Base-by-base conservation (phyloP, 92 coral and sea anemone genomes). In the Epizoanthus illoricatus region DNA sequence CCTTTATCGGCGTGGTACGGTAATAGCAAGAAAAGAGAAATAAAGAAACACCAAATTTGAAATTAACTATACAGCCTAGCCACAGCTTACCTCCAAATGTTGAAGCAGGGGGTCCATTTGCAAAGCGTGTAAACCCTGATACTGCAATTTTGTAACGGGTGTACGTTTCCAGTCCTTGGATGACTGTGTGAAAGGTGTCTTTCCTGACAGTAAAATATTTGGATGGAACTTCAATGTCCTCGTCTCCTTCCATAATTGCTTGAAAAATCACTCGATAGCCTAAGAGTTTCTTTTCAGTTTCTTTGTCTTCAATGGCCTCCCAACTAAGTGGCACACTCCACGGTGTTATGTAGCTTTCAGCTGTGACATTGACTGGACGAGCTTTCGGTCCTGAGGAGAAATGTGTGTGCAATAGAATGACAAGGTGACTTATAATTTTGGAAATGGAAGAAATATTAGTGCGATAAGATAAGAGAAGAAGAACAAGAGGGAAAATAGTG, bases 261-360 rank as follows among this genome's bases (percentile, higher is more conserved):
- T 78, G 76, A 79, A 87, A 94, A 13, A 86, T 55, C 10, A 94
- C 87, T 12, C 89, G 84, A 72, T 94, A 94, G 1, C 98, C 98
- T 76, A 86, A 41, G 41, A 91, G 20, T 59, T 85, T 85, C 33
- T 81, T 84, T 20, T 72, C 75, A 17, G 81, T 85, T 21, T 71
- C 65, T 28, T 74, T 64, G 70, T 86, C 92, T 11, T 80, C 62
- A 20, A 94, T 84, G 4, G 92, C 85, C n/a, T 76, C 60, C 98
- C 98, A 94, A 2, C 59, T 72, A 13, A 94, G 74, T 11, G 60
- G 73, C 0, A 94, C 66, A 11, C 93, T 72, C 65, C 90, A 63
- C 3, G 93, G 90, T 0, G 93, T 74, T 4, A 91, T 78, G 78
- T 84, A 84, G 80, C 87, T 92, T 17, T 64, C 75, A 3, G 91